A percentile compares a stretch with the other conserved stretches of the same genome.
Evolutionary conservation across 2,797 vertebrate genomes (phyloP).

Genomic region (Rhinoraja longicauda): DNA sequence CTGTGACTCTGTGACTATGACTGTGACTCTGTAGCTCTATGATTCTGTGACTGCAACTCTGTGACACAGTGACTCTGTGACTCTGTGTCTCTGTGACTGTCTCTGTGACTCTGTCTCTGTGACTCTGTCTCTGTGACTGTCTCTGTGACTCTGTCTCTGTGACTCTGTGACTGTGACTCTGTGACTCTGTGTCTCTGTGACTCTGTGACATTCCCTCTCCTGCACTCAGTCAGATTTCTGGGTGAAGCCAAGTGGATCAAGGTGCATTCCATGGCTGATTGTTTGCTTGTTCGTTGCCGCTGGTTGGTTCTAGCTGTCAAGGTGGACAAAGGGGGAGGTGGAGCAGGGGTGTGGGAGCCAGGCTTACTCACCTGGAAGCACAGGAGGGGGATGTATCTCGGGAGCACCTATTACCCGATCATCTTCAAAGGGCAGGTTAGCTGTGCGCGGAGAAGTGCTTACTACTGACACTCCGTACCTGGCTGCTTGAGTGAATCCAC

Average conservation of each 20-base stretch:
- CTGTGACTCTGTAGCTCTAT: too few species aligned
- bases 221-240: background rate
- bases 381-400: constrained; percentile 1
- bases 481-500: constrained; percentile 22
- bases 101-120: too few species aligned
- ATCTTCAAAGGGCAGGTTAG: constrained; percentile 25
- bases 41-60: too few species aligned
- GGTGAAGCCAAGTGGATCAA: background rate
- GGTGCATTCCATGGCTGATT: background rate
- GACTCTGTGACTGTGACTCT: too few species aligned
- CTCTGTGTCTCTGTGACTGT: too few species aligned
- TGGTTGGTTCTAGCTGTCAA: constrained; percentile 2
- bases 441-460: background rate
- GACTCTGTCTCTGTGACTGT: too few species aligned
- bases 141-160: too few species aligned
- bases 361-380: constrained; percentile 7
- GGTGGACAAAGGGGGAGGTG: background rate
- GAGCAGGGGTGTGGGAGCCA: constrained; percentile 21
- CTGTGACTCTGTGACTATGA: too few species aligned
- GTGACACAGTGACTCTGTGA: too few species aligned
- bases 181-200: too few species aligned
- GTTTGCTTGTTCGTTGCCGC: background rate
- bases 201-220: too few species aligned
- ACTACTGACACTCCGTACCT: constrained; percentile 10
- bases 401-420: constrained; percentile 16